These are phyloP conservation scores for Rhyacophila evoluta DNA, from an alignment of 2,888 invertebrate species.

Conservation along the genomic window DNA sequence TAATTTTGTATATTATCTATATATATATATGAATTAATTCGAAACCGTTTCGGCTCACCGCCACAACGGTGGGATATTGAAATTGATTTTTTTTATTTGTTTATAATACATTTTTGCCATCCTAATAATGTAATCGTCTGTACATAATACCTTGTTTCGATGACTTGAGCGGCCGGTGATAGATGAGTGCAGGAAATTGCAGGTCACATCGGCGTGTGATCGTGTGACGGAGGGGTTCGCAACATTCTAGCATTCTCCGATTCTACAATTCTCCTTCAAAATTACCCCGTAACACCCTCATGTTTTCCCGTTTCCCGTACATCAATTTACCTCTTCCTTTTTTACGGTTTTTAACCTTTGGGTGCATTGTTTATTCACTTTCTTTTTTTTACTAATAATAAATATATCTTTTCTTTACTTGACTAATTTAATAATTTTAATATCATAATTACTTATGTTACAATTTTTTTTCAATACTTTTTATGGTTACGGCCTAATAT, in stretches of 20 bases:
- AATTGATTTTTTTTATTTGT: not conserved
- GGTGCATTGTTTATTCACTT: conserved; percentile 19
- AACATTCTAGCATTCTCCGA: conserved; percentile 59
- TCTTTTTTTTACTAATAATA: not conserved
- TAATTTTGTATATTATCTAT: not conserved
- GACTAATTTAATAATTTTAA: not conserved
- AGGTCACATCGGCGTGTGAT: conserved; percentile 28
- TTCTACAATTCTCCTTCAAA: conserved; percentile 58
- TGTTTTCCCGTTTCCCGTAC: conserved; percentile 56
- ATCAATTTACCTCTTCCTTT: conserved; percentile 54
- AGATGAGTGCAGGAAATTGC: conserved; percentile 41
- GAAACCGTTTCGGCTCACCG: not conserved
- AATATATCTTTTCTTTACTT: not conserved
- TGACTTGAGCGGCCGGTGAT: not conserved
- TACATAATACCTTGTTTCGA: not conserved
- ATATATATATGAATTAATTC: not conserved
- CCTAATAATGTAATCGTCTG: not conserved
- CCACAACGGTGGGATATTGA: not conserved
- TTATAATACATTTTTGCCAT: not conserved
- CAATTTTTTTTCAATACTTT: not conserved
- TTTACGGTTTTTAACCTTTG: conserved; percentile 44
- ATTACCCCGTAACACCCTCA: conserved; percentile 68
- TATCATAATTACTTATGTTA: not conserved
- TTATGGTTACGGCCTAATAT: not conserved
- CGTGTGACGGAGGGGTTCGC: conserved; percentile 57